Conservation (phyloP, 2,888 invertebrate species). For the Tetramorium bicarinatum region DNA sequence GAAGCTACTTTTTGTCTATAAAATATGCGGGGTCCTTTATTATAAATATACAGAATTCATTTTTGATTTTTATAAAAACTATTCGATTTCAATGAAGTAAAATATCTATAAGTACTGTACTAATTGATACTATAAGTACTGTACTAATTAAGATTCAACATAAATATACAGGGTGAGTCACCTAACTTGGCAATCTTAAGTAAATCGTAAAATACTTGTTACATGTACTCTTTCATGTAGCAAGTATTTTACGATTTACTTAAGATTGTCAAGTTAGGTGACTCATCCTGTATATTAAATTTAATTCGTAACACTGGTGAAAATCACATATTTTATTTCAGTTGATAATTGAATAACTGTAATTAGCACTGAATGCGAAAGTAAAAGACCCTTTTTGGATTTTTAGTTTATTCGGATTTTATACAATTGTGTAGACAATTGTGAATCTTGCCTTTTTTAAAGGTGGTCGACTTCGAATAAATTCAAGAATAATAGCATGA, state of each 20-base stretch:
- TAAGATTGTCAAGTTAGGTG: too few relatives aligned
- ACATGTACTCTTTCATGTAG: too few relatives aligned
- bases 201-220: too few relatives aligned
- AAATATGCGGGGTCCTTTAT: background rate
- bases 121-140: background rate
- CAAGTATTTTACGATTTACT: too few relatives aligned
- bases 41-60: background rate
- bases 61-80: background rate
- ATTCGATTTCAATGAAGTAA: background rate
- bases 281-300: background rate
- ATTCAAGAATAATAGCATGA: slow-evolving; percentile 97
- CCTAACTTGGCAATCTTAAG: too few relatives aligned
- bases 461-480: slow-evolving; percentile 98
- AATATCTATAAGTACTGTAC: background rate
- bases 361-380: background rate
- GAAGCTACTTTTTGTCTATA: too few relatives aligned
- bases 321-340: background rate
- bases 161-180: background rate
- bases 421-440: background rate
- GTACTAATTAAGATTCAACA: background rate
- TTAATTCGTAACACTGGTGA: background rate
- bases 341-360: background rate
- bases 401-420: slow-evolving; percentile 15
- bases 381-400: background rate
- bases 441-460: slow-evolving; percentile 91